phyloP scores from a whole-genome alignment of 2,797 vertebrate genomes.

The Chaunax sp. region DNA sequence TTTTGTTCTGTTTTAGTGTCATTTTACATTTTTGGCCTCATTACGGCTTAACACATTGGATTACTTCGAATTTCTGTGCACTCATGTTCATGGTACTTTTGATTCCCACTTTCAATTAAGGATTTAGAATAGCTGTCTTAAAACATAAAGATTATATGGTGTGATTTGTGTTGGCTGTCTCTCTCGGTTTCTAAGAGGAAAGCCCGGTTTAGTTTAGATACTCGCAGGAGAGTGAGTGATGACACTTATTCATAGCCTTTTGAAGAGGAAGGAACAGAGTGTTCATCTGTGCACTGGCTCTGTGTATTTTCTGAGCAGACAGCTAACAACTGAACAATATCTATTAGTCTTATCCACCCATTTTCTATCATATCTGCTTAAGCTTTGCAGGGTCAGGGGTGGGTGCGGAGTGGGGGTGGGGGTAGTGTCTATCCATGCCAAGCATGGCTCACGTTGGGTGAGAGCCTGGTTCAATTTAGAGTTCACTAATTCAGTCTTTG shows the following conservation, averaged over 20 bases:
- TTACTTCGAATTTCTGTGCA: conserved; percentile 69
- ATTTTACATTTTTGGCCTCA: conserved; percentile 74
- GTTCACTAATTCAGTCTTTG: no score
- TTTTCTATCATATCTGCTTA: no score
- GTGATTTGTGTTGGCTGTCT: conserved; percentile 63
- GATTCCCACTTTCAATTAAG: conserved; percentile 79
- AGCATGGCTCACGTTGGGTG: no score
- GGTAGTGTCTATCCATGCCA: no score
- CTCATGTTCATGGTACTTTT: conserved; percentile 69
- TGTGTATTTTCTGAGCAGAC: conserved; percentile 25
- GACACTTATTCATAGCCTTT: conserved; percentile 54
- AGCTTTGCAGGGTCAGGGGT: no score
- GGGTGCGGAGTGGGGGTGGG: no score
- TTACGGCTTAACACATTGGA: conserved; percentile 60
- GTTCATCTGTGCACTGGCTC: conserved; percentile 34
- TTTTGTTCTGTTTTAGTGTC: conserved; percentile 71
- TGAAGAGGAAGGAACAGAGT: conserved; percentile 39
- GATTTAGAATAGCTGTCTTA: conserved; percentile 80
- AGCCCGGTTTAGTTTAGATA: conserved; percentile 62
- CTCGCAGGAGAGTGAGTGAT: conserved; percentile 39
- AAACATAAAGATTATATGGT: conserved; percentile 79
- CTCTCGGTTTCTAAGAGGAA: conserved; percentile 31
- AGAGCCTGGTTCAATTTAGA: no score
- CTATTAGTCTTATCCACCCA: no score
- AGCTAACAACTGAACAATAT: conserved; percentile 30